These are phyloP conservation scores for Phasianus colchicus DNA, from an alignment of 2,113 vertebrate genomes.

Conservation along the genomic window DNA sequence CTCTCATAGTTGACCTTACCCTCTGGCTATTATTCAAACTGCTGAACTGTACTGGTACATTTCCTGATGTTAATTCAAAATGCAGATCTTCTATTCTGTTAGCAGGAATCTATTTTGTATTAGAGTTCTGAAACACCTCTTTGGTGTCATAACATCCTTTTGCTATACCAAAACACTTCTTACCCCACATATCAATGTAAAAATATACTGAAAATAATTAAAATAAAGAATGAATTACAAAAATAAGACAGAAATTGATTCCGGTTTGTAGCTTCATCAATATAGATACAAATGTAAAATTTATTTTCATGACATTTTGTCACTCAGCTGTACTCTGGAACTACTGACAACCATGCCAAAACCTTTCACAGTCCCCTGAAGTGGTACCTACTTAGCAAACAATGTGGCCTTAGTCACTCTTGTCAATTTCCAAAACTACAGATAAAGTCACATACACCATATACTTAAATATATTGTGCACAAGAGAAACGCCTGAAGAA, in stretches of 20 bases:
- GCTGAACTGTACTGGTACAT: too few relatives aligned
- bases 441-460: neutral
- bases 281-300: neutral
- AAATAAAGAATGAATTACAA: neutral
- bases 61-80: too few relatives aligned
- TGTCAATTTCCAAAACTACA: neutral
- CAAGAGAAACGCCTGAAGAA: neutral
- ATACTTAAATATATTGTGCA: neutral
- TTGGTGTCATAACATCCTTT: too few relatives aligned
- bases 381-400: neutral
- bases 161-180: too few relatives aligned
- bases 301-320: neutral
- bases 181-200: neutral
- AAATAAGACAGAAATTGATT: neutral
- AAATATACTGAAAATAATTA: neutral
- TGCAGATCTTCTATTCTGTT: too few relatives aligned
- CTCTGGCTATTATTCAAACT: too few relatives aligned
- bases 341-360: neutral
- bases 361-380: neutral
- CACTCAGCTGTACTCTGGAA: neutral
- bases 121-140: too few relatives aligned
- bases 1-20: too few relatives aligned
- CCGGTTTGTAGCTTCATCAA: neutral
- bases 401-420: neutral
- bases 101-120: too few relatives aligned